phyloP scores from a whole-genome alignment of 2,888 invertebrate species.

The Thymelicus acteon region DNA sequence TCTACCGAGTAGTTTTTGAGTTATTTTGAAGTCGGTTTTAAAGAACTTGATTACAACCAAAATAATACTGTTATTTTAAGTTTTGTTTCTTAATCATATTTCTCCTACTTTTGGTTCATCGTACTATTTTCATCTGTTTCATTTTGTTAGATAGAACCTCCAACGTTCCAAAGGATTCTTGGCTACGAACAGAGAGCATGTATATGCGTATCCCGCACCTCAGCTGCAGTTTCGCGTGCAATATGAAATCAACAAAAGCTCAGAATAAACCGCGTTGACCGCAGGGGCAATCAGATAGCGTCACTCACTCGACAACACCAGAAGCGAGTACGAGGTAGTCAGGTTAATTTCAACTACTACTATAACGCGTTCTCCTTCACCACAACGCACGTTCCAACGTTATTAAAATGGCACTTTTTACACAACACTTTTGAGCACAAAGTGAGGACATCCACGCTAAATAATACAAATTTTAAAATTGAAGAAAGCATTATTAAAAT shows the following conservation, averaged over 20 bases:
- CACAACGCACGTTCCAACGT: constrained; percentile 26
- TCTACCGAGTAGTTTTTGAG: no score
- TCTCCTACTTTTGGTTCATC: no score
- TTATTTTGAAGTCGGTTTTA: no score
- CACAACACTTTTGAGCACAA: constrained; percentile 18
- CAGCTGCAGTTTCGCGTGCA: constrained; percentile 25
- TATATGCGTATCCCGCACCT: constrained; percentile 13
- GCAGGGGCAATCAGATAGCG: constrained; percentile 34
- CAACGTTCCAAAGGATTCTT: not conserved
- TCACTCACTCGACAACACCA: constrained; percentile 35
- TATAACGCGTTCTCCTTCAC: constrained; percentile 7
- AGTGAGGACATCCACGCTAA: constrained; percentile 15
- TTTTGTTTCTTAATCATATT: no score
- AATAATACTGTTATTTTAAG: no score
- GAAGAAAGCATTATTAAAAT: constrained; percentile 31
- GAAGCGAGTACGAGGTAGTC: constrained; percentile 31
- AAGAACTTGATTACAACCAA: no score
- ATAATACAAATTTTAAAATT: constrained; percentile 34
- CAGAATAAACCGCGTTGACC: constrained; percentile 32
- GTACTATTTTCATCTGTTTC: not conserved
- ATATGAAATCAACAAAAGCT: constrained; percentile 31
- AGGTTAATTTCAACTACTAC: constrained; percentile 33
- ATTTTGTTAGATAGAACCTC: not conserved
- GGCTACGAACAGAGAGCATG: not conserved
- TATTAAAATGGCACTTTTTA: constrained; percentile 33